Base-by-base conservation (phyloP, 2,888 invertebrate genomes). In the Sarcophaga rosellei region DNA sequence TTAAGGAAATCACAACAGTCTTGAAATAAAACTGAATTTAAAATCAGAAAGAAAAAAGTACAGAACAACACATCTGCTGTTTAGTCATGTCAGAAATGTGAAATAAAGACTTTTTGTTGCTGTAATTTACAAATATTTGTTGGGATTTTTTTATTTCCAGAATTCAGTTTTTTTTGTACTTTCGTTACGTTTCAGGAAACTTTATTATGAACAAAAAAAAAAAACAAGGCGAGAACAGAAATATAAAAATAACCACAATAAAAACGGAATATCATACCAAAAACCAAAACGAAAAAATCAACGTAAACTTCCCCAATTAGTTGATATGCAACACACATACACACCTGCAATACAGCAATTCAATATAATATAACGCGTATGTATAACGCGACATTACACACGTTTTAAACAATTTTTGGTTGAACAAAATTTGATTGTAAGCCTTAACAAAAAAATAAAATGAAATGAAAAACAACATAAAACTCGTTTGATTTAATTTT, bases 401-500 rank as follows among this genome's bases (percentile, higher is more conserved):
- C 73, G 68, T 83, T 61, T 23, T 44, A 61, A 77, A 44, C 15
- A 23, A 35, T 35, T 35, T 65, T 72, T 57, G 65, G 25, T 59
- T 59, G 65, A 53, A 53, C 17, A 53, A 53, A 15, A 15, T 53
- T 53, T 53, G 10, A 35, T 35, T 35, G 35, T 35, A 35, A 35
- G 35, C 2, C 4, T 53, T 4, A 15, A 12, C 1, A 53, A 4
- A 47, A 47, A 35, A 35, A 35, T 6, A 35, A 35, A 35, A 35
- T 35, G 6, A 6, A 35, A 35, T 15, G 25, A 35, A 44, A 68
- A 47, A 17, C 2, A 62, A 53, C 53, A 4, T 15, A 65, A 77
- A 82, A 82, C 82, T 53, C 53, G 82, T 82, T 82, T 82, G 15
- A 76, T 20, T 20, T 76, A 70, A n/a, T 25, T 45, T 53, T 72